Conservation (phyloP, 1,140 invertebrate species). For the Leptinotarsa texana region DNA sequence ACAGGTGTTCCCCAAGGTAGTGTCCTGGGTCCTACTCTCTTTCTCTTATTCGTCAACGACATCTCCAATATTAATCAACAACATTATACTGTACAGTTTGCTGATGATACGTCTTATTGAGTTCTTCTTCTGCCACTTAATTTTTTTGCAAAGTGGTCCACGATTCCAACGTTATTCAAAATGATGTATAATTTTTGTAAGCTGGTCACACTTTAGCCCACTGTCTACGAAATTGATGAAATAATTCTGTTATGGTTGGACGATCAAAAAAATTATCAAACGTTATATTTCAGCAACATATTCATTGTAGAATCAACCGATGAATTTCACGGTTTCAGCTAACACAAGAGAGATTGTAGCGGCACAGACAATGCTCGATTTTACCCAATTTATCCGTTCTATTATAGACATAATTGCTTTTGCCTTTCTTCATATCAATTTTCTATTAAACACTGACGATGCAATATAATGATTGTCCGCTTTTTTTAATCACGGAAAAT, state of each 20-base stretch:
- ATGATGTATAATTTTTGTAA: too few relatives aligned
- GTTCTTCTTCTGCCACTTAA: too few relatives aligned
- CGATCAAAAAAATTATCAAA: background rate
- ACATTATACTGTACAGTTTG: too few relatives aligned
- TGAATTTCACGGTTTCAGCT: constrained; percentile 20
- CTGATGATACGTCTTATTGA: too few relatives aligned
- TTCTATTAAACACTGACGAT: constrained; percentile 20
- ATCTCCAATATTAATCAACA: too few relatives aligned
- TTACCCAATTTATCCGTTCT: constrained; percentile 25
- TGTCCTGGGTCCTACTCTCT: too few relatives aligned
- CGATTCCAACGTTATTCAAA: too few relatives aligned
- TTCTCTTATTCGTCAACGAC: too few relatives aligned
- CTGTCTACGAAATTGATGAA: too few relatives aligned
- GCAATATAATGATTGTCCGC: constrained; percentile 10
- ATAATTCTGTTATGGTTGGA: background rate
- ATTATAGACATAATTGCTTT: constrained; percentile 26
- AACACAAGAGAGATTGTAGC: constrained; percentile 17
- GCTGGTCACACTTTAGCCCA: too few relatives aligned
- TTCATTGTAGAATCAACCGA: background rate
- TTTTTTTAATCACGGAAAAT: background rate
- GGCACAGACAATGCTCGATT: constrained; percentile 22
- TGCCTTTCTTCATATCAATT: constrained; percentile 26
- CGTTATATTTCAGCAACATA: background rate
- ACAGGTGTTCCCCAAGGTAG: too few relatives aligned
- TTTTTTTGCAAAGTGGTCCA: too few relatives aligned